Evolutionary conservation across 2,113 vertebrate species (phyloP), one percentile per base, ranked within the genome.

Genomic region (Takifugu flavidus): DNA sequence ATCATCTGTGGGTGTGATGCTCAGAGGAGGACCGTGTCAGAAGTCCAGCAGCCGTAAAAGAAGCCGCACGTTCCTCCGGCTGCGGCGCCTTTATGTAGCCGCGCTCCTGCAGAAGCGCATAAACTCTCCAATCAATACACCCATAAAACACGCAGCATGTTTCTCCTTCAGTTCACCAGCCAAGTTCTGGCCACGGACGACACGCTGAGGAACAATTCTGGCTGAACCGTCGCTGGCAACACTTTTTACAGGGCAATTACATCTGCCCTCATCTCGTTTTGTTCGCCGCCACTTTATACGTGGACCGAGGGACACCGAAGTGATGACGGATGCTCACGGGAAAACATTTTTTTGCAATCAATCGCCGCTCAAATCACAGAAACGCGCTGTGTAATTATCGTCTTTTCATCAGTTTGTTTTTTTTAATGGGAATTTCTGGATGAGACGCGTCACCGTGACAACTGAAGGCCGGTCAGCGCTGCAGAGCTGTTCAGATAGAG

Each of bases 231-330:
- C 45, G 53, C 72, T 55, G 58, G 47, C 31, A 81, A 77, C 70
- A 71, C 60, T 86, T 72, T 75, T 77, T 76, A 53, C 71, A 86
- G 73, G 77, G 59, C 74, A 87, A 87, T 88, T 85, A 87, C 56
- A 46, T 58, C 70, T 62, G 75, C 47, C 69, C 64, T 53, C 59
- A 80, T 82, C 59, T 84, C 84, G 87, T 64, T 59, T 67, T 63
- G 69, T 73, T 65, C 72, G 65, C 57, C 51, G 55, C 27, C 74
- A 70, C 72, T 72, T 81, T 51, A 68, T 55, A 20, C 20, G 20
- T 20, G 20, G 20, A 20, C 20, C 20, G 20, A 1, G 20, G 20
- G 20, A 20, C 20, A 20, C 20, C 20, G 20, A 20, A 20, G 20
- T 20, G 20, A 20, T 39, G 7, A 39, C 3, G 34, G 8, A 11